Base-by-base conservation (phyloP, 2,797 vertebrate species). In the Pelobates cultripes region DNA sequence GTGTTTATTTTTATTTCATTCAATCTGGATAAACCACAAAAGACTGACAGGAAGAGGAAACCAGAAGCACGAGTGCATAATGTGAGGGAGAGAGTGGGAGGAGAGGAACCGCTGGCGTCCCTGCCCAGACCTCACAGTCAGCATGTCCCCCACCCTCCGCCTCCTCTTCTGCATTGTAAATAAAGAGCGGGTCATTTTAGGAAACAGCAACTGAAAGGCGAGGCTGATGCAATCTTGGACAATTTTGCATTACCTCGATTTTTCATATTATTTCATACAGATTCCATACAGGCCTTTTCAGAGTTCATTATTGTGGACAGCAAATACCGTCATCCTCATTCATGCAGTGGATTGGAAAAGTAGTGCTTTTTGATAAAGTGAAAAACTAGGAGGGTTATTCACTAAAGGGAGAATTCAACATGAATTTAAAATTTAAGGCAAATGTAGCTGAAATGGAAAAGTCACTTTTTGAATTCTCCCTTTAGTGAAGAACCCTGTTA, bases 181-280 rank as follows among this genome's bases (percentile, higher is more conserved):
- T 76, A 68, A 68, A 42, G 3, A 70, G 8, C 7, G n/a, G 70
- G 44, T 53, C 40, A 77, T 71, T 71, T 77, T 41, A 70, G 67
- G 41, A 81, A 70, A 4, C 7, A 41, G 15, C 44, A 10, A 40
- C 40, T 43, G 8, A 57, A n/a, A 71, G 41, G 13, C 40, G 4
- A 63, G 45, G 47, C 82, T 84, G 82, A 84, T 84, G 82, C 82
- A 84, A 84, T 67, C 28, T 71, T 7, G 41, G 14, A 13, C 42
- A 6, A 45, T 70, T 40, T 84, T 83, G 61, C 76, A 63, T 75
- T 53, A 73, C 2, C 40, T 63, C 61, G 7, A 28, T 40, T 41
- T 64, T 57, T 28, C 28, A 28, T 28, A 28, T 28, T 28, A 28
- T 28, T 28, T 28, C 2, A 28, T 28, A 28, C 28, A 28, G 28